Evolutionary conservation across 2,113 vertebrate genomes (phyloP), one percentile per base, ranked within the genome.

Genomic region (Syrmaticus mikado): DNA sequence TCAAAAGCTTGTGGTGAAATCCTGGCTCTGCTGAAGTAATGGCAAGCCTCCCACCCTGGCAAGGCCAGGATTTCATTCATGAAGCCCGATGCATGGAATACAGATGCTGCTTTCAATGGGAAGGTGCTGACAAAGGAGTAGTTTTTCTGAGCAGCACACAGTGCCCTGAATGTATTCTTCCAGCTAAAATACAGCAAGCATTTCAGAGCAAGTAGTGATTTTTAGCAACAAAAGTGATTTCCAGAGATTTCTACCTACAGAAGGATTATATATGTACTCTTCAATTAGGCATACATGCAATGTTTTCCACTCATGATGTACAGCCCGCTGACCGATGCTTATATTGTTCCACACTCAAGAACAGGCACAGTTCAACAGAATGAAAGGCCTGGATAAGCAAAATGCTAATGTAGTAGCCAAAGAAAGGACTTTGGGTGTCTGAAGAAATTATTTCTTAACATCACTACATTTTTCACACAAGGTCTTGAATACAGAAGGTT

Each of bases 401-500:
- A 90, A 92, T 76, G 62, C 21, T 90, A 72, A 76, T 36, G 24
- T 38, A 50, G n/a, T 60, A 5, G 77, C 80, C 55, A 41, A 32
- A 91, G 34, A 72, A 94, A 92, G 52, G 53, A 45, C n/a, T 92
- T 93, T 53, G 68, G 73, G 45, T 85, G 65, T 53, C 86, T 90
- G 43, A 93, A 93, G 43, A 93, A 93, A 94, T 53, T 38, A 76
- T 7, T 84, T 80, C 40, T 92, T 58, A 90, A 68, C 43, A 87
- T 70, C 24, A 80, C 24, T 79, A 93, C 70, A 66, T 85, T 74
- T 90, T 87, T 60, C 55, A 12, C 58, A 82, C 66, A 86, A 93
- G 88, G 46, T 34, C 86, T 57, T 68, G 36, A 82, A 84, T 85
- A 90, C 89, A 92, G 66, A 89, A 94, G 89, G 89, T 82, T 96